Conservation (phyloP, 2,888 invertebrate species). For the Lithophane socia region DNA sequence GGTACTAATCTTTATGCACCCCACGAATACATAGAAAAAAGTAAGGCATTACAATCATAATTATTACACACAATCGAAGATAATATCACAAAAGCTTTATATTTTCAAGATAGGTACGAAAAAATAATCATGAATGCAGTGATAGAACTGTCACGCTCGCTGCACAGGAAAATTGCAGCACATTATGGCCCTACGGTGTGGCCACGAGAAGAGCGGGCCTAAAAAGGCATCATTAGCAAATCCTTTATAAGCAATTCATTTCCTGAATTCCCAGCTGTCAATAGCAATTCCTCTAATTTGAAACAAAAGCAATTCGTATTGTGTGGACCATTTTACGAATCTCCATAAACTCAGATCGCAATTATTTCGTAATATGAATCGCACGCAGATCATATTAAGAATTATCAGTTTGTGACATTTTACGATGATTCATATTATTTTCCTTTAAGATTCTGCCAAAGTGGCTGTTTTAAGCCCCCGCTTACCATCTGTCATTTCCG, state of each 20-base stretch:
- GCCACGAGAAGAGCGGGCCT: conserved; percentile 37
- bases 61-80: not conserved
- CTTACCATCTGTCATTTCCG: conserved; percentile 65
- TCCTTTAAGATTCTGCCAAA: no score
- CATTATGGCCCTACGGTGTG: conserved; percentile 62
- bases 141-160: conserved; percentile 34
- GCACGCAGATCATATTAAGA: no score
- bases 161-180: conserved; percentile 62
- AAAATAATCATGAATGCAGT: conserved; percentile 30
- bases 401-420: no score
- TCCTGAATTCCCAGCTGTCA: no score
- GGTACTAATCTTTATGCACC: not conserved
- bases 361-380: no score
- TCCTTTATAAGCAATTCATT: no score
- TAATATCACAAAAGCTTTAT: conserved; percentile 2
- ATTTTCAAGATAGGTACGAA: conserved; percentile 1
- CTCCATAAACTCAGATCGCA: no score
- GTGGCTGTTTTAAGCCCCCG: not conserved
- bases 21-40: not conserved
- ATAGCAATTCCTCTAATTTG: no score
- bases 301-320: no score
- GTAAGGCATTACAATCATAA: not conserved
- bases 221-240: no score
- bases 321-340: no score
- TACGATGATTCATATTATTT: no score